Evolutionary conservation across 2,888 invertebrate genomes (phyloP).

Genomic region (Dolichomitus sp.): DNA sequence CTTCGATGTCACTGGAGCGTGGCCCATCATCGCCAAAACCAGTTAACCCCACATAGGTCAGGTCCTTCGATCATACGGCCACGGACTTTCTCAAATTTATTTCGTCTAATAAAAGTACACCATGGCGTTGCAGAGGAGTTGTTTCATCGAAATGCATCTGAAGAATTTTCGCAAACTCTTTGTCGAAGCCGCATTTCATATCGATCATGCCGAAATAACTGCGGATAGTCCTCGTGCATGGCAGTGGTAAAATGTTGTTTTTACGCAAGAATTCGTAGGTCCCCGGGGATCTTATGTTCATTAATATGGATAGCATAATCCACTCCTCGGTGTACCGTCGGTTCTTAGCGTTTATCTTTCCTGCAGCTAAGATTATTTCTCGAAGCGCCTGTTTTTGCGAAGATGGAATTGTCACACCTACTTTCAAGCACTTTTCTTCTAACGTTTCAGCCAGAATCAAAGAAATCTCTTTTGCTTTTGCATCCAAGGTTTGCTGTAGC

Average conservation of each 20-base stretch:
- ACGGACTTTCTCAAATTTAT: constrained; percentile 17
- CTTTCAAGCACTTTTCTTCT: no score
- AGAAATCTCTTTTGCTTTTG: no score
- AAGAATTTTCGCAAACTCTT: constrained; percentile 30
- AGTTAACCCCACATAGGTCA: neutral
- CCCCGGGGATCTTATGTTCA: constrained; percentile 45
- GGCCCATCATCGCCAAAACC: neutral
- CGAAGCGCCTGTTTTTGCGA: neutral
- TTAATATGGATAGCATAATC: constrained; percentile 42
- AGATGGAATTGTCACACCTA: neutral
- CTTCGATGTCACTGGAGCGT: neutral
- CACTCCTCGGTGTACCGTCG: constrained; percentile 48
- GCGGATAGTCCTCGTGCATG: constrained; percentile 26
- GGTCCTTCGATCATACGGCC: neutral
- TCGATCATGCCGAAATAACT: constrained; percentile 16
- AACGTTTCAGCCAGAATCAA: no score
- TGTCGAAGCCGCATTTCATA: constrained; percentile 23
- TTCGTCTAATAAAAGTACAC: constrained; percentile 14
- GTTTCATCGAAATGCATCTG: constrained; percentile 27
- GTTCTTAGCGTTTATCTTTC: constrained; percentile 2
- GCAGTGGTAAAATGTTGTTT: constrained; percentile 39
- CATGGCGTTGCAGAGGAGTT: constrained; percentile 5
- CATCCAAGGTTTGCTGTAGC: no score
- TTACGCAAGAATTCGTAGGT: constrained; percentile 21
- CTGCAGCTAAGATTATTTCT: neutral